Evolutionary conservation across 2,888 invertebrate species (phyloP).

Genomic region (Pristionchus maxplancki): DNA sequence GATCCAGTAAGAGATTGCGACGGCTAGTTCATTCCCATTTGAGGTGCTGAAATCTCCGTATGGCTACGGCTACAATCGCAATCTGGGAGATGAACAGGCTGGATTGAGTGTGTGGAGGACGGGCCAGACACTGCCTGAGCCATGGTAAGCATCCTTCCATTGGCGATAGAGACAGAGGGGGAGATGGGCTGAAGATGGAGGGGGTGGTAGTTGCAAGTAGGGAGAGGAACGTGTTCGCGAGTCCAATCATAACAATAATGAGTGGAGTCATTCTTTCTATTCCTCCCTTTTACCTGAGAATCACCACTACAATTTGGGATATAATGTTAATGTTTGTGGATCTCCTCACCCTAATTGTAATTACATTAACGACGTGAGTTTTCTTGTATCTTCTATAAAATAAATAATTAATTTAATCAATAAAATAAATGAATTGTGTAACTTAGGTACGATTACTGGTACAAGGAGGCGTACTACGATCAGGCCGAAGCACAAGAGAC

Average conservation of each 20-base stretch:
- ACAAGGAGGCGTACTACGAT: constrained; percentile 70
- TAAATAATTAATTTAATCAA: no score
- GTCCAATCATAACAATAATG: constrained; percentile 2
- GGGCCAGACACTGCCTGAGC: constrained; percentile 69
- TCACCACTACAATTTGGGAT: not conserved
- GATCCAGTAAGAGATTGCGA: no score
- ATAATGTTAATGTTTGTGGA: not conserved
- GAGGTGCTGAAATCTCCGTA: constrained; percentile 72
- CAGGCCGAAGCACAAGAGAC: constrained; percentile 67
- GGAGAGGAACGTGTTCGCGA: not conserved
- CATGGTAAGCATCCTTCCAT: constrained; percentile 58
- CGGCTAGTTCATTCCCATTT: no score
- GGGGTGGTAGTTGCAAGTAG: not conserved
- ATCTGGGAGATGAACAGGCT: constrained; percentile 66
- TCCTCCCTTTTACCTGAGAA: not conserved
- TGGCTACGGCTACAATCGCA: constrained; percentile 70
- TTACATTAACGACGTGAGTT: constrained; percentile 30
- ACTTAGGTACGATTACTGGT: constrained; percentile 71
- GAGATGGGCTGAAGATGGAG: not conserved
- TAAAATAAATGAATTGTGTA: not conserved
- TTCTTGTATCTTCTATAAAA: no score
- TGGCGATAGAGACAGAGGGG: not conserved
- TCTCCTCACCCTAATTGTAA: not conserved
- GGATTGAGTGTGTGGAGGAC: constrained; percentile 63
- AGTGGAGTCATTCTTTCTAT: constrained; percentile 4